These are phyloP conservation scores for Temnothorax curvispinosus DNA, from an alignment of 1,140 invertebrate species.

Conservation along the genomic window DNA sequence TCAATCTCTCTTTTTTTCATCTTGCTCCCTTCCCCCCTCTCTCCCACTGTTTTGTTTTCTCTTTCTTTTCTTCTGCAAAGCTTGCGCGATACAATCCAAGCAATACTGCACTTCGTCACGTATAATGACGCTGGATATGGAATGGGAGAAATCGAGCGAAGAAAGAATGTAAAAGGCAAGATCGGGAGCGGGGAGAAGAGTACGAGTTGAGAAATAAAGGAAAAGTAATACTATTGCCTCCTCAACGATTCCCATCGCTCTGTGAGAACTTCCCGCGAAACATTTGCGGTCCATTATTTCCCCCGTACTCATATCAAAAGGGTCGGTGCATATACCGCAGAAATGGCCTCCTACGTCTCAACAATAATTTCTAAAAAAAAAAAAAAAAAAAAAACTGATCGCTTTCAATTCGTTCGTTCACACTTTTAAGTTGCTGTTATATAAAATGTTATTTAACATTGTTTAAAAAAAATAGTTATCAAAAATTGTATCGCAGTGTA, in stretches of 20 bases:
- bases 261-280: slow-evolving; percentile 48
- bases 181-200: neutral
- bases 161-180: slow-evolving; percentile 19
- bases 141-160: slow-evolving; percentile 47
- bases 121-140: slow-evolving; percentile 49
- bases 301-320: slow-evolving; percentile 15
- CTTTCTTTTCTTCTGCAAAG: slow-evolving; percentile 35
- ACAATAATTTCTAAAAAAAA: neutral
- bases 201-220: slow-evolving; percentile 62
- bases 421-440: neutral
- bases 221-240: slow-evolving; percentile 66
- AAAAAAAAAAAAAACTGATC: slow-evolving; percentile 3
- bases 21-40: neutral
- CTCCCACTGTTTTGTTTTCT: neutral
- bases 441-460: neutral
- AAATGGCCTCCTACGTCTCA: neutral
- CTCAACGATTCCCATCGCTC: slow-evolving; percentile 58
- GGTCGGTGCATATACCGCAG: slow-evolving; percentile 7
- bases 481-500: too few relatives aligned
- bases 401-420: neutral
- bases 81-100: slow-evolving; percentile 59
- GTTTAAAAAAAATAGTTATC: neutral
- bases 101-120: slow-evolving; percentile 49
- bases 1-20: slow-evolving; percentile 60
- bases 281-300: slow-evolving; percentile 65